A percentile compares a stretch with the other conserved stretches of the same genome.
Conservation (phyloP, 2,888 invertebrate species). For the Taenaris catops region DNA sequence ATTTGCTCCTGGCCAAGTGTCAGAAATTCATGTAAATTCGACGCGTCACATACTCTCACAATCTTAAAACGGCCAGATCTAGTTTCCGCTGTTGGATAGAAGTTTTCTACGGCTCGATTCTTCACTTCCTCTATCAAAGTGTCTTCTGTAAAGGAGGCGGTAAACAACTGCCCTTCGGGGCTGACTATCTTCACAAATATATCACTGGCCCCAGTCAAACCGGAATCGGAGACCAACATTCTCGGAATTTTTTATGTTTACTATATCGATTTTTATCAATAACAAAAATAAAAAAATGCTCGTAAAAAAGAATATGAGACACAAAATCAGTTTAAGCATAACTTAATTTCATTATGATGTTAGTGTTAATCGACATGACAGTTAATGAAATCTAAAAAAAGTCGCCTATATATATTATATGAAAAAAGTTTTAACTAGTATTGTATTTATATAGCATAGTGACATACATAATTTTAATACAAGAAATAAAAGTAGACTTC, state of each 20-base stretch:
- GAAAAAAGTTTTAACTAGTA: too few species aligned
- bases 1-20: constrained; percentile 59
- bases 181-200: constrained; percentile 58
- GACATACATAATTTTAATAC: too few species aligned
- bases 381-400: too few species aligned
- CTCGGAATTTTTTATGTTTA: constrained; percentile 23
- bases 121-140: constrained; percentile 64
- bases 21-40: constrained; percentile 59
- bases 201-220: constrained; percentile 38
- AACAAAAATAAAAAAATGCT: constrained; percentile 42
- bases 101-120: constrained; percentile 54
- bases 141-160: constrained; percentile 52
- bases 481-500: too few species aligned
- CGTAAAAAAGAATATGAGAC: constrained; percentile 39
- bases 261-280: constrained; percentile 30
- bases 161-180: constrained; percentile 57
- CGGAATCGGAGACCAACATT: constrained; percentile 60
- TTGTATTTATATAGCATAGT: too few species aligned
- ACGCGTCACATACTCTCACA: constrained; percentile 54
- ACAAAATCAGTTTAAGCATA: constrained; percentile 49
- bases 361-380: background rate
- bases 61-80: constrained; percentile 57
- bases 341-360: constrained; percentile 30
- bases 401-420: background rate
- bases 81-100: constrained; percentile 60